These are phyloP conservation scores for Hirtodrosophila cameraria DNA, from an alignment of 2,888 invertebrate species.

Conservation along the genomic window DNA sequence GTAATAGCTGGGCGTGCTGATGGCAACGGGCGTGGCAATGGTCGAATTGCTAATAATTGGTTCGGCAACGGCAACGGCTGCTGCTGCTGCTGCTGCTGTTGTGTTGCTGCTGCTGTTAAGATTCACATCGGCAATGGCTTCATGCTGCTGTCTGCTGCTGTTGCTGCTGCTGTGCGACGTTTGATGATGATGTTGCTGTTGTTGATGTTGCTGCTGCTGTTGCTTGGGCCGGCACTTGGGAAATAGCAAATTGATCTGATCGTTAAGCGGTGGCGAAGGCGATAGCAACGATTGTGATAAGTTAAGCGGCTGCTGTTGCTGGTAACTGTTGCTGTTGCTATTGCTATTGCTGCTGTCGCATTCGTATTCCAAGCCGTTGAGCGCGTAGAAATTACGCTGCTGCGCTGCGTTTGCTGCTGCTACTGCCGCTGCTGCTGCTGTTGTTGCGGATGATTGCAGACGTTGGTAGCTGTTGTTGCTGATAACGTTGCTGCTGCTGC, in stretches of 20 bases:
- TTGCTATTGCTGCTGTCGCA: conserved; percentile 43
- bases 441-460: conserved; percentile 40
- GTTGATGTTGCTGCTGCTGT: conserved; percentile 41
- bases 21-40: conserved; percentile 37
- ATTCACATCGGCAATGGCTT: conserved; percentile 49
- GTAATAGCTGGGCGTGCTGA: conserved; percentile 66
- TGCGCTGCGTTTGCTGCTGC: conserved; percentile 23
- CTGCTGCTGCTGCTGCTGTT: conserved; percentile 26
- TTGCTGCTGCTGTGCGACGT: conserved; percentile 13
- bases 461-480: conserved; percentile 35
- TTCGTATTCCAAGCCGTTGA: conserved; percentile 56
- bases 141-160: conserved; percentile 55
- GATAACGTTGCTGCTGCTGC: conserved; percentile 47
- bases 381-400: conserved; percentile 50
- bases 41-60: conserved; percentile 31
- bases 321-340: conserved; percentile 45
- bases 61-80: conserved; percentile 24
- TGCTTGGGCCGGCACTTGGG: conserved; percentile 93
- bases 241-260: conserved; percentile 93
- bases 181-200: conserved; percentile 28
- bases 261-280: conserved; percentile 86
- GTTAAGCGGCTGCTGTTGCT: conserved; percentile 61
- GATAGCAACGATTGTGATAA: conserved; percentile 83
- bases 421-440: conserved; percentile 17
- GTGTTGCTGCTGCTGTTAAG: conserved; percentile 42